Conservation (phyloP, 1,140 invertebrate genomes). For the Oscheius sp. region DNA sequence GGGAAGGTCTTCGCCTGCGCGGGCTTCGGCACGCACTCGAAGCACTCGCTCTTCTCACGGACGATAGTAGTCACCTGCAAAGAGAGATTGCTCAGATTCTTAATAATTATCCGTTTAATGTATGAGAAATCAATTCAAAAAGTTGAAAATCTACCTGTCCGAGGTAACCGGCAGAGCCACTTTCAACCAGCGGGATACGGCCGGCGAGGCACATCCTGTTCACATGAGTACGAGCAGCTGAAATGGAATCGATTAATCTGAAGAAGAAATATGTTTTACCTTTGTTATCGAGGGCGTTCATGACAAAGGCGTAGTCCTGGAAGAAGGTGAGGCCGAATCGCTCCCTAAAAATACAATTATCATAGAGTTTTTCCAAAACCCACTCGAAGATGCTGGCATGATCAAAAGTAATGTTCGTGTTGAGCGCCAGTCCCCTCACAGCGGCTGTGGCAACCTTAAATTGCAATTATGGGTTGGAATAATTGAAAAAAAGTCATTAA, state of each 20-base stretch:
- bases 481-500: too few relatives aligned
- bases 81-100: too few relatives aligned
- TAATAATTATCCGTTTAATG: too few relatives aligned
- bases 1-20: constrained; percentile 81
- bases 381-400: constrained; percentile 91
- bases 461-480: too few relatives aligned
- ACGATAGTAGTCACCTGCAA: constrained; percentile 31
- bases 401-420: constrained; percentile 80
- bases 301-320: constrained; percentile 83
- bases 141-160: too few relatives aligned
- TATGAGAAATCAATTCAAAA: too few relatives aligned
- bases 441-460: constrained; percentile 86
- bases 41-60: constrained; percentile 85
- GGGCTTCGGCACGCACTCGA: constrained; percentile 83
- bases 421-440: constrained; percentile 77
- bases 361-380: constrained; percentile 47
- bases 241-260: too few relatives aligned
- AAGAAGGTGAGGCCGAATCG: constrained; percentile 89
- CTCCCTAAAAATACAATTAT: constrained; percentile 69
- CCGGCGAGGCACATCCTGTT: constrained; percentile 97
- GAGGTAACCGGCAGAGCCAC: constrained; percentile 90
- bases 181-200: constrained; percentile 88
- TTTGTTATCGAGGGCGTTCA: constrained; percentile 96
- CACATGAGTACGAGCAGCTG: constrained; percentile 91
- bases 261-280: too few relatives aligned